A percentile compares a stretch with the other conserved stretches of the same genome.
These are phyloP conservation scores for Dyspetes luteomarginatus DNA, from an alignment of 2,888 invertebrate genomes.

Conservation along the genomic window DNA sequence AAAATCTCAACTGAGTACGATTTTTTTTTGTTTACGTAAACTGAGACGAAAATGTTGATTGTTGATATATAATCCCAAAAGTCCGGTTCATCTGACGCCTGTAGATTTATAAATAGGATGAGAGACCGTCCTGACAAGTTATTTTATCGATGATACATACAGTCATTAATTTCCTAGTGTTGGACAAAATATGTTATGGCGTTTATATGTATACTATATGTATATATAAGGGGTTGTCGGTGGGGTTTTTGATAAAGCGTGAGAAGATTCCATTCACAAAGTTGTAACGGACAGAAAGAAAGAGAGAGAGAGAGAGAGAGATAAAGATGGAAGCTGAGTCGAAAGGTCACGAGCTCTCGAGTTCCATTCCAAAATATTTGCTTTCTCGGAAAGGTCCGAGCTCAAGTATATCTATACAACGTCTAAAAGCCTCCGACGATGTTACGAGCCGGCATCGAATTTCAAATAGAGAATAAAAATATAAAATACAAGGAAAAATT, in stretches of 20 bases:
- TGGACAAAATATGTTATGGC: constrained; percentile 44
- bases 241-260: constrained; percentile 60
- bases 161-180: constrained; percentile 33
- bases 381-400: constrained; percentile 52
- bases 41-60: not conserved
- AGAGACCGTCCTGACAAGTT: constrained; percentile 20
- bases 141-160: constrained; percentile 2
- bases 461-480: constrained; percentile 9
- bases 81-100: not conserved
- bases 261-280: constrained; percentile 64
- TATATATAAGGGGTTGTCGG: constrained; percentile 27
- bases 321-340: constrained; percentile 54
- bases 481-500: not conserved
- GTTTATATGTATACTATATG: constrained; percentile 10
- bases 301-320: constrained; percentile 32
- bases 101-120: constrained; percentile 2
- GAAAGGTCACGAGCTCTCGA: constrained; percentile 53
- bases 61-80: not conserved
- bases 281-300: constrained; percentile 12
- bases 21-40: too few relatives aligned
- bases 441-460: constrained; percentile 1
- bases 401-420: not conserved
- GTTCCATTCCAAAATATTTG: constrained; percentile 60
- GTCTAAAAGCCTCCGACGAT: not conserved
- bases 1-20: too few relatives aligned